Evolutionary conservation across 1,140 invertebrate species (phyloP), one percentile per base, ranked within the genome.

Genomic region (Formica selysi): DNA sequence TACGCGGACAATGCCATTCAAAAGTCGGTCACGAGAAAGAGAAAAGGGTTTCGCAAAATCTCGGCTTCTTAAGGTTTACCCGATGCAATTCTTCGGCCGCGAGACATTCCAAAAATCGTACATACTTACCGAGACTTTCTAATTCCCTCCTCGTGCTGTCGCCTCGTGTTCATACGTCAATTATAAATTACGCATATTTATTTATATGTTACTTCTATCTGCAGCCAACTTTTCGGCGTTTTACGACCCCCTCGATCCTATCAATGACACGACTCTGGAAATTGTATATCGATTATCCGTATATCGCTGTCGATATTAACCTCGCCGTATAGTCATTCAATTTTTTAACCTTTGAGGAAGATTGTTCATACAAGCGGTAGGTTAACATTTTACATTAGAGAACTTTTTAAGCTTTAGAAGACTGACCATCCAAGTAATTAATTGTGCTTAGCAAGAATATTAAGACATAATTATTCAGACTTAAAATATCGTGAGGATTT

Each of bases 1-100:
- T 7, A 6, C 61, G 7, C 41, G 61, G 36, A 79, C 61, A 79
- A 79, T 79, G 44, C 38, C 13, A 41, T 26, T 41, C 29, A 29
- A 78, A 78, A 78, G 76, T 79, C 76, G 76, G 76, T 67, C 76
- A 67, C 29, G 61, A 67, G 41, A 79, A 65, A 65, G 76, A 65
- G 76, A 78, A 65, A 78, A 67, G 76, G 61, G 16, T 67, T 29
- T 62, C 74, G 74, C 26, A 76, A 78, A 78, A 78, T 67, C 32
- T 32, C 29, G 41, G 7, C 29, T 79, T 13, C 36, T 79, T 51
- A 48, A 79, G 76, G 76, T 51, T 29, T 61, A 38, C 13, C 41
- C 76, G 61, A 79, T 79, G 76, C 61, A 79, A 79, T 79, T 19
- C 51, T 59, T 38, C 29, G 61, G n/a, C 76, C n/a, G 76, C 59